Conservation (phyloP, 2,797 vertebrate genomes). For the Synaphobranchus kaupii region DNA sequence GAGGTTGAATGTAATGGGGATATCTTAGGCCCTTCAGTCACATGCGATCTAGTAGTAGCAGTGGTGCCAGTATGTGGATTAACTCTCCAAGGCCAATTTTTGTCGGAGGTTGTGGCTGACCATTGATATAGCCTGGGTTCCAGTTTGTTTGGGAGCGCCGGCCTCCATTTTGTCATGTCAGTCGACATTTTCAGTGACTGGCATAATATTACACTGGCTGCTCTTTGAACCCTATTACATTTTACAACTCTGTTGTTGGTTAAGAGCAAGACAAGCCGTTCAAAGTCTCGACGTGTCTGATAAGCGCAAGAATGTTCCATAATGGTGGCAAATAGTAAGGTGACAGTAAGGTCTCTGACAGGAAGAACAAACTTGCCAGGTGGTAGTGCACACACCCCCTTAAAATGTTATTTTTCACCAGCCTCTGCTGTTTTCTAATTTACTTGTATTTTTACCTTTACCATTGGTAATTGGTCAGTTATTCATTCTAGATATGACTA, state of each 20-base stretch:
- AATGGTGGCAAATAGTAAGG: not conserved
- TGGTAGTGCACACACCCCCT: not conserved
- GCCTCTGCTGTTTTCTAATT: conserved; percentile 2
- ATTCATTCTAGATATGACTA: not conserved
- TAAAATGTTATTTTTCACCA: not conserved
- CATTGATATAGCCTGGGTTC: not conserved
- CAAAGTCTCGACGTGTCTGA: conserved; percentile 8
- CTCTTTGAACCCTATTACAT: conserved; percentile 10
- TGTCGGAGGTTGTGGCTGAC: not conserved
- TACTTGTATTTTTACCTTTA: not conserved
- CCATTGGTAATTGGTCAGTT: not conserved
- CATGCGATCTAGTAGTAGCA: not conserved
- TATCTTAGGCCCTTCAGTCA: not conserved
- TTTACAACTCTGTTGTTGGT: conserved; percentile 19
- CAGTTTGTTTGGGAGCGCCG: not conserved
- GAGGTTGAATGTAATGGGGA: conserved; percentile 16
- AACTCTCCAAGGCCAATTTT: not conserved
- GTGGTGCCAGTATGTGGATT: not conserved
- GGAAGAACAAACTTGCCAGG: not conserved
- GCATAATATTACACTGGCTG: not conserved
- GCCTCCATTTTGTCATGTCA: not conserved
- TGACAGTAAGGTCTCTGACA: not conserved
- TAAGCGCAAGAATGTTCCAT: not conserved
- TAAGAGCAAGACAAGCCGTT: not conserved
- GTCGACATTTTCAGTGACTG: not conserved